Evolutionary conservation across 2,113 vertebrate genomes (phyloP).

Genomic region (Pagrus major): DNA sequence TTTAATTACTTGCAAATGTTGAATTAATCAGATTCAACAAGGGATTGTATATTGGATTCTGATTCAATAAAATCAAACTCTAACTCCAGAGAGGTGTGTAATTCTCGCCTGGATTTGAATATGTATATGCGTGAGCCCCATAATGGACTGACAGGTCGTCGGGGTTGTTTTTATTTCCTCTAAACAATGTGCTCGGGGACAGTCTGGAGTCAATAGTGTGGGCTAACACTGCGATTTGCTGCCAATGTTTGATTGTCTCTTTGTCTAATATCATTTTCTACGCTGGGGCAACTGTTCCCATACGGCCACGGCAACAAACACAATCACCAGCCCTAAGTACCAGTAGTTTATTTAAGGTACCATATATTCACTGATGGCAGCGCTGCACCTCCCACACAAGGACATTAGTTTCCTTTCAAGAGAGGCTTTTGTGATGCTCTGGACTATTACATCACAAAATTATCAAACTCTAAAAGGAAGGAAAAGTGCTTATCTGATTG

Average conservation of each 20-base stretch:
- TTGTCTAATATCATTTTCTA: constrained; percentile 69
- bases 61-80: constrained; percentile 21
- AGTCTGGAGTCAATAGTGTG: constrained; percentile 55
- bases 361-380: constrained; percentile 60
- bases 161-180: constrained; percentile 46
- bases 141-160: constrained; percentile 47
- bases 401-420: constrained; percentile 56
- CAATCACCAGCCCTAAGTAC: constrained; percentile 55
- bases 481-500: constrained; percentile 68
- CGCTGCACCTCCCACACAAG: constrained; percentile 55
- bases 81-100: not conserved
- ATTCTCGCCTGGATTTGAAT: constrained; percentile 27
- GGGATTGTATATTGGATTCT: not conserved
- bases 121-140: constrained; percentile 6
- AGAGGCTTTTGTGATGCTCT: constrained; percentile 52
- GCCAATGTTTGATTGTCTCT: constrained; percentile 61
- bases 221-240: constrained; percentile 49
- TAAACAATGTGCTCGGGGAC: constrained; percentile 21
- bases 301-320: constrained; percentile 60
- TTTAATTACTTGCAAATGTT: constrained; percentile 16
- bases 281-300: constrained; percentile 56
- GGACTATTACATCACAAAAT: constrained; percentile 61
- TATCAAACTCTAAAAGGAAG: constrained; percentile 61
- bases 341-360: constrained; percentile 72
- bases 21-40: constrained; percentile 20